A percentile compares a stretch with the other conserved stretches of the same genome.
Conservation (phyloP, 2,888 invertebrate genomes). For the Gymnocheta viridis region DNA sequence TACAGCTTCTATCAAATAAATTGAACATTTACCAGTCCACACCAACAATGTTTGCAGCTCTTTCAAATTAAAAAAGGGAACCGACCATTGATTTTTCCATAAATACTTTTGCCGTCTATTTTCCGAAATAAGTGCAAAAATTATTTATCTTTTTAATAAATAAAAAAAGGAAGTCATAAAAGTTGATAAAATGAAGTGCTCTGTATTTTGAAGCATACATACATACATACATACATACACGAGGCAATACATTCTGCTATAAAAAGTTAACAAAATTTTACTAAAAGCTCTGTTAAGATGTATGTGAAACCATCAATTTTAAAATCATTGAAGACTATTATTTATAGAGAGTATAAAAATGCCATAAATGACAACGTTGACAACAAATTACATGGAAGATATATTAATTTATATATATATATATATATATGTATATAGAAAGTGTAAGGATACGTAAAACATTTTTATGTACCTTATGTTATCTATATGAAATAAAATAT, state of each 20-base stretch:
- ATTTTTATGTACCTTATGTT: too few species aligned
- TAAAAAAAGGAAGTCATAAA: slow-evolving; percentile 52
- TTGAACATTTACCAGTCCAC: too few species aligned
- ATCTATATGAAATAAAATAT: too few species aligned
- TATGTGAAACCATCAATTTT: slow-evolving; percentile 52
- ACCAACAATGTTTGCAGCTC: too few species aligned
- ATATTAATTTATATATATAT: neutral
- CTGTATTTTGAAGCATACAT: neutral
- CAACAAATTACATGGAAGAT: neutral
- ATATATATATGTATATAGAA: too few species aligned
- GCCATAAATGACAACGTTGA: neutral
- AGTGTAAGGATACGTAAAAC: too few species aligned
- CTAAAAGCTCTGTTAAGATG: slow-evolving; percentile 47
- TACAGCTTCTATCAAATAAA: too few species aligned
- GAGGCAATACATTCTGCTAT: neutral
- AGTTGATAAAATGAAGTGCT: slow-evolving; percentile 26
- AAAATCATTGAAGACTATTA: slow-evolving; percentile 45
- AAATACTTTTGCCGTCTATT: neutral
- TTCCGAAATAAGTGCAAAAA: neutral
- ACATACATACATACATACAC: neutral
- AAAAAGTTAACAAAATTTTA: slow-evolving; percentile 47
- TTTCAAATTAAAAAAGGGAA: too few species aligned
- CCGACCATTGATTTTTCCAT: too few species aligned
- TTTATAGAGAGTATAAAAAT: neutral
- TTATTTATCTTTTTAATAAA: slow-evolving; percentile 17